Evolutionary conservation across 1,140 invertebrate species (phyloP), one percentile per base, ranked within the genome.

Genomic region (Orchestia grillus): DNA sequence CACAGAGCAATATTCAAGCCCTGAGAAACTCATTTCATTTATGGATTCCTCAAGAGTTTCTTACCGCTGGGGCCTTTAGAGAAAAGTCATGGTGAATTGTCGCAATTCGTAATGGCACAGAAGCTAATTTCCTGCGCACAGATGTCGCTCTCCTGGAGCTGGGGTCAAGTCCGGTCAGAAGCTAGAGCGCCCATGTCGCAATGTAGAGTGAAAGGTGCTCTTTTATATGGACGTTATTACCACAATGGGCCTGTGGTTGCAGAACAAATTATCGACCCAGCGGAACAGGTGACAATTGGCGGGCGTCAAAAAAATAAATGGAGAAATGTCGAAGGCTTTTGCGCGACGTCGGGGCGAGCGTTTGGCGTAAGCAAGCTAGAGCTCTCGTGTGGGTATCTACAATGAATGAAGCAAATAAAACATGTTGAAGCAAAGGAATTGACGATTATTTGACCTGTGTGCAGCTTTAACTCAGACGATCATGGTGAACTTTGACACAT

Each of bases 201-300:
- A 91, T 23, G 88, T 15, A 42, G 44, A 44, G 88, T 91, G 88
- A 91, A 43, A 91, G 88, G 88, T 43, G 44, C 88, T 19, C 4
- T 43, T 19, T 91, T 43, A 91, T 91, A 91, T 91, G 88, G 88
- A 42, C 88, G 88, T 91, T 91, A 91, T 91, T 42, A 91, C 42
- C 41, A 42, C 88, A 91, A 91, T 42, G 88, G 88, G 88, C 88
- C 88, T 91, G 88, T 28, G 88, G 88, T 91, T 91, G 88, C 88
- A 91, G 88, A 91, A 91, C 88, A 91, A 91, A 91, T 91, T 91
- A 91, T 91, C 88, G 36, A 36, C 88, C 36, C 4, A 42, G 88
- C 19, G 44, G 8, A 91, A 44, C 41, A 43, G 88, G 41, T 43
- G 44, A 43, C 41, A 91, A 44, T 8, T 41, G 41, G 19, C 41